A percentile compares a stretch with the other conserved stretches of the same genome.
Evolutionary conservation across 1,140 invertebrate genomes (phyloP).

Genomic region (Mya arenaria): DNA sequence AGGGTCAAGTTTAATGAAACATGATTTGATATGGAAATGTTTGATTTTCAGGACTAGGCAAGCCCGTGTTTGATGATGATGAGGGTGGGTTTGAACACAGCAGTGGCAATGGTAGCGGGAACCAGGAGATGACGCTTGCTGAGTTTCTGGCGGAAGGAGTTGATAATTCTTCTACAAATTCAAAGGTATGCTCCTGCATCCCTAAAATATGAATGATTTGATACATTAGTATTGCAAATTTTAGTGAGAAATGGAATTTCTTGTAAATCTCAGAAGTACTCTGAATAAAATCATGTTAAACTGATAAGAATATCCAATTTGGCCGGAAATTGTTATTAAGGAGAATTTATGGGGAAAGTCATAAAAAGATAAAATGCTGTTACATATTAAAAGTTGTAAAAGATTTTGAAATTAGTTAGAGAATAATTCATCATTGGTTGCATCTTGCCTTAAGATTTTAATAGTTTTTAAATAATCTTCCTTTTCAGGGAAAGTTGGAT

Average conservation of each 20-base stretch:
- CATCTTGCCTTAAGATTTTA: no score
- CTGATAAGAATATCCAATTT: no score
- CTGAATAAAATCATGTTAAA: no score
- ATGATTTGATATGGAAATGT: neutral
- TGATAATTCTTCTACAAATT: constrained; percentile 40
- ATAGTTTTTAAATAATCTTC: neutral
- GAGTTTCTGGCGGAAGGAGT: constrained; percentile 47
- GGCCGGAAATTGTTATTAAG: no score
- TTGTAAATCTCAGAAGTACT: no score
- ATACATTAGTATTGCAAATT: neutral
- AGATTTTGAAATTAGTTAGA: no score
- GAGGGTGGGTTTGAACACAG: constrained; percentile 38
- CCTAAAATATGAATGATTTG: neutral
- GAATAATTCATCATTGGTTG: no score
- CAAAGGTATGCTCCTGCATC: constrained; percentile 30
- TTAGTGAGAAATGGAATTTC: no score
- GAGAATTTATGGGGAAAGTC: no score
- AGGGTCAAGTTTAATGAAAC: no score
- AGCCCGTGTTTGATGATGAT: constrained; percentile 46
- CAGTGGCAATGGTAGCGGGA: neutral
- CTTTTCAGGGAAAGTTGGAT: constrained; percentile 42
- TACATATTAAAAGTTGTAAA: no score
- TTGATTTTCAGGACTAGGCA: constrained; percentile 46
- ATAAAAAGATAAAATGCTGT: no score
- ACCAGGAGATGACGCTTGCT: constrained; percentile 23